Evolutionary conservation across 2,888 invertebrate genomes (phyloP), one percentile per base, ranked within the genome.

Genomic region (Thysanoteuthis rhombus): DNA sequence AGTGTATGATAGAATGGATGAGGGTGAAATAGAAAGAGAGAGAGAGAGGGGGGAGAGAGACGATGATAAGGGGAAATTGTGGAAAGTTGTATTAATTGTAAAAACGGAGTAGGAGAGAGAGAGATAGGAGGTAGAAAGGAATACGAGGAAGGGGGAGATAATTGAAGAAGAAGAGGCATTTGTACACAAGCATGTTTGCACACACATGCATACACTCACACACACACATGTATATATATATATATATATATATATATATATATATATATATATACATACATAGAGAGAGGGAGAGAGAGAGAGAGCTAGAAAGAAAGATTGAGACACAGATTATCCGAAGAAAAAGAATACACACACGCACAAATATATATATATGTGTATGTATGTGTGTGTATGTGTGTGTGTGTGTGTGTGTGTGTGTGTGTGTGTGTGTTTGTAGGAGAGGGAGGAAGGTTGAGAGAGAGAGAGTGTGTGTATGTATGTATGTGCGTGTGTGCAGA

Each of bases 401-500:
- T n/a, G n/a, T n/a, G n/a, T n/a, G n/a, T n/a, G n/a, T n/a, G n/a
- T n/a, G n/a, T n/a, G n/a, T n/a, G n/a, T n/a, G n/a, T n/a, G n/a
- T n/a, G n/a, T n/a, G n/a, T n/a, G n/a, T n/a, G n/a, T n/a, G n/a
- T n/a, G n/a, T n/a, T n/a, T n/a, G n/a, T n/a, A n/a, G n/a, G n/a
- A 58, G 32, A 58, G n/a, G 3, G 8, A 58, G 58, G 5, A 32
- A 32, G 32, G 32, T 8, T 0, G 1, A 58, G 58, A n/a, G 32
- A 32, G 32, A 58, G 58, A 58, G 32, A 32, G 8, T 32, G 58
- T 3, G 1, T 10, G n/a, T 5, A 75, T 0, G 12, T 5, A 16
- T 1, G 19, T 0, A 32, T n/a, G n/a, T 0, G 8, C 6, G 16
- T 5, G 12, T n/a, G n/a, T n/a, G 5, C 0, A n/a, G n/a, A 6